Conservation (phyloP, 2,797 vertebrate species). For the Pelodytes ibericus region DNA sequence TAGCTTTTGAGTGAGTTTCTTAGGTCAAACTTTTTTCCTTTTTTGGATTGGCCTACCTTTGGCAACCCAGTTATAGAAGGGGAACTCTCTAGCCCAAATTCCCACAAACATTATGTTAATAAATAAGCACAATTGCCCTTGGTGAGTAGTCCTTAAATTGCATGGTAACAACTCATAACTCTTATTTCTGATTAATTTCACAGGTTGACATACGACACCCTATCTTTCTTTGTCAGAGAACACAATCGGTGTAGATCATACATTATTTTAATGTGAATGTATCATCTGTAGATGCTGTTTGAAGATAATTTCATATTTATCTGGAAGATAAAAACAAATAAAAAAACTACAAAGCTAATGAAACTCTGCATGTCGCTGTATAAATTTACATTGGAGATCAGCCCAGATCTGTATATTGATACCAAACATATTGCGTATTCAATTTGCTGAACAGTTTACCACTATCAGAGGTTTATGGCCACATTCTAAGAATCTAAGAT, state of each 20-base stretch:
- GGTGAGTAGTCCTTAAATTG: background rate
- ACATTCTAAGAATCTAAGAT: background rate
- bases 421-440: conserved; percentile 26
- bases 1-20: too few species aligned
- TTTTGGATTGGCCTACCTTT: too few species aligned
- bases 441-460: background rate
- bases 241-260: conserved; percentile 22
- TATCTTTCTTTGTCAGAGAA: conserved; percentile 23
- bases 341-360: conserved; percentile 19
- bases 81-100: too few species aligned
- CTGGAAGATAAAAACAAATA: conserved; percentile 28
- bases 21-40: too few species aligned
- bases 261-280: conserved; percentile 25
- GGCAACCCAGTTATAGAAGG: too few species aligned
- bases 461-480: conserved; percentile 1
- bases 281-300: conserved; percentile 37
- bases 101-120: too few species aligned
- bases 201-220: conserved; percentile 16
- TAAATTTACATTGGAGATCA: conserved; percentile 23
- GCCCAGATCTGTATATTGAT: conserved; percentile 14
- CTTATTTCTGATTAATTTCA: background rate
- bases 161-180: conserved; percentile 19
- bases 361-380: conserved; percentile 16
- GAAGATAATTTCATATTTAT: conserved; percentile 38
- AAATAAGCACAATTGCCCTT: too few species aligned